These are phyloP conservation scores for Rousettus leschenaultii DNA, from an alignment of 2,113 vertebrate genomes.

Conservation along the genomic window DNA sequence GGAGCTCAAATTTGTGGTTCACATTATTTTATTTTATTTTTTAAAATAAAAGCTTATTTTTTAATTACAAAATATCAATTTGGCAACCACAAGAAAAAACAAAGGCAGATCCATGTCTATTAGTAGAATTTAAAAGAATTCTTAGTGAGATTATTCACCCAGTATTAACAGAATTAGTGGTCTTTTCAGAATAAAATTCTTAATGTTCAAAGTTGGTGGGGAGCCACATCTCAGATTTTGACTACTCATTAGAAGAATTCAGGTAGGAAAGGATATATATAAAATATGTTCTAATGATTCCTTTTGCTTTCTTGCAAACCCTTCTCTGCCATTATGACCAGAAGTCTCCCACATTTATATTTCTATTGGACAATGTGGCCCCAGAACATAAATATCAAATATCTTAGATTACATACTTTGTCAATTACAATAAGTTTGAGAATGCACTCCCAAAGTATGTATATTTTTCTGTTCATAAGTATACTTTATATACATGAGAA, in stretches of 20 bases:
- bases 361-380: neutral
- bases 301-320: neutral
- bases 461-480: neutral
- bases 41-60: neutral
- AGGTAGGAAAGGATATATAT: neutral
- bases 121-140: neutral
- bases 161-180: neutral
- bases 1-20: neutral
- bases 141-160: neutral
- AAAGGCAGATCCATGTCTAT: neutral
- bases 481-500: neutral
- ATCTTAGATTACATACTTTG: neutral
- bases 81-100: neutral
- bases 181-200: neutral
- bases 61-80: constrained; percentile 16
- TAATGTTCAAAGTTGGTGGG: neutral
- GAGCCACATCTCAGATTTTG: neutral
- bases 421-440: neutral
- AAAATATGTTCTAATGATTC: no score
- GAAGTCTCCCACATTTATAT: neutral
- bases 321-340: no score
- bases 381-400: neutral
- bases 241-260: neutral
- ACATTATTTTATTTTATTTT: neutral
- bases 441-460: neutral